Evolutionary conservation across 2,113 vertebrate species (phyloP).

Genomic region (Suricata suricatta): DNA sequence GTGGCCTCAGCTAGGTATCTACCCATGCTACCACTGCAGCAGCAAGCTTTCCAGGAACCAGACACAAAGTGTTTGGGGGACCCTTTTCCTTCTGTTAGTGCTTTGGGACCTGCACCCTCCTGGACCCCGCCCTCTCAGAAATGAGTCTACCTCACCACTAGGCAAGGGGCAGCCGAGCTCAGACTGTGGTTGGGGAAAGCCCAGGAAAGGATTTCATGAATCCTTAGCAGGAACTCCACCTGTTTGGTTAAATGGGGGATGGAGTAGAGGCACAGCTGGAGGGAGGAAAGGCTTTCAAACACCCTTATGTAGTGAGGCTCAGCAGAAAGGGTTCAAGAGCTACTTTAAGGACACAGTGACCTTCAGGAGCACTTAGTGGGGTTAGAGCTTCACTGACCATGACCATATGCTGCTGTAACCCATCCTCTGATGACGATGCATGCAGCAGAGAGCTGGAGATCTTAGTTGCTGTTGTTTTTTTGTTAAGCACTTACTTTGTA

Average conservation of each 20-base stretch:
- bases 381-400: background rate
- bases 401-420: background rate
- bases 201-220: background rate
- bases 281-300: background rate
- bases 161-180: background rate
- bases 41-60: background rate
- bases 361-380: background rate
- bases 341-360: slow-evolving; percentile 10
- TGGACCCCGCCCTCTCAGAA: background rate
- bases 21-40: background rate
- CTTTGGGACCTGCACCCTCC: background rate
- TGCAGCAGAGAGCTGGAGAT: background rate
- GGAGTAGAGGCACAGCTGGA: background rate
- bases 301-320: background rate
- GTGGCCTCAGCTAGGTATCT: background rate
- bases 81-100: slow-evolving; percentile 1
- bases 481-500: background rate
- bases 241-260: slow-evolving; percentile 4
- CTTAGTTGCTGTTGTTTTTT: slow-evolving; percentile 28
- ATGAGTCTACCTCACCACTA: background rate
- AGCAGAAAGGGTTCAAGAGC: background rate
- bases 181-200: background rate
- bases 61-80: background rate
- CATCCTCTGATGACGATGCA: background rate
- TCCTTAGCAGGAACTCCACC: background rate